These are phyloP conservation scores for Actenoides hombroni DNA, from an alignment of 2,113 vertebrate genomes.

Conservation along the genomic window DNA sequence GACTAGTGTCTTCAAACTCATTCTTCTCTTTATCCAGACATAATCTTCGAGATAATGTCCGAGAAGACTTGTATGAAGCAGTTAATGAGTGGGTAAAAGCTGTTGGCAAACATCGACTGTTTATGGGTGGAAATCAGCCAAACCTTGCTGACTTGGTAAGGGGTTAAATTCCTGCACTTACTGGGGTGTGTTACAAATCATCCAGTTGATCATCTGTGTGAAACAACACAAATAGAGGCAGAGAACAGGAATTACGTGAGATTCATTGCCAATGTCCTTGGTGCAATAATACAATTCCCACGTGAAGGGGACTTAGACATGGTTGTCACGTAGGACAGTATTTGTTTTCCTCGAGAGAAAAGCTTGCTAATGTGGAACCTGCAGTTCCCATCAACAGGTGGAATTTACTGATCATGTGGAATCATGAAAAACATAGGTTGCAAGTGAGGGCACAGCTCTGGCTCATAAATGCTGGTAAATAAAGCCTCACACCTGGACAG, in stretches of 20 bases:
- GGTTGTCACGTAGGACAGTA: accelerated
- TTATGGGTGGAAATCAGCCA: constrained; percentile 90
- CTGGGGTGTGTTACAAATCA: not conserved
- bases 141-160: constrained; percentile 96
- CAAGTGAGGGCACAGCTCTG: not conserved
- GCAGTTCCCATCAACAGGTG: not conserved
- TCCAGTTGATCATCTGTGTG: not conserved
- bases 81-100: constrained; percentile 90
- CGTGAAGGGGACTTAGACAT: not conserved
- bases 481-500: not conserved
- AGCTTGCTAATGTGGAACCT: not conserved
- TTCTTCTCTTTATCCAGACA: constrained; percentile 74
- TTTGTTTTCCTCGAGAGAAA: not conserved
- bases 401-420: not conserved
- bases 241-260: not conserved
- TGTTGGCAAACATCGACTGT: constrained; percentile 86
- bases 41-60: constrained; percentile 87
- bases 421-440: not conserved
- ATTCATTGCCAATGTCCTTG: not conserved
- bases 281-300: not conserved
- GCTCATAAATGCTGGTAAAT: not conserved
- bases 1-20: not conserved
- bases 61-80: constrained; percentile 91
- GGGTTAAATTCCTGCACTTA: not conserved
- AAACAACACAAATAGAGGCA: not conserved